A percentile compares a stretch with the other conserved stretches of the same genome.
Evolutionary conservation across 1,140 invertebrate genomes (phyloP).

Genomic region (Drosophila sp.): DNA sequence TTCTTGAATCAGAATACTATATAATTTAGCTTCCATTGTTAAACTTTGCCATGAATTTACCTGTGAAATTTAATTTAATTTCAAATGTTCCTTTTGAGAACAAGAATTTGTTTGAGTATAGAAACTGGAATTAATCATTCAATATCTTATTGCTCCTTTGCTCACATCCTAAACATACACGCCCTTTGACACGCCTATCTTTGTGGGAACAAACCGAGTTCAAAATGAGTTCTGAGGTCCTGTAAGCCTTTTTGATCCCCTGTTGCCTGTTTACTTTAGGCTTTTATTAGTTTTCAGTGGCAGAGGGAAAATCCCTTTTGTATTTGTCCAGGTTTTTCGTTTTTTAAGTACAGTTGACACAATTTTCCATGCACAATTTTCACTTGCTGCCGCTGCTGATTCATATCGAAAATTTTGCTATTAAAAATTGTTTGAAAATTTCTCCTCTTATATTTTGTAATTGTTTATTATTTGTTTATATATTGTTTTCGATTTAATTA

Average conservation of each 20-base stretch:
- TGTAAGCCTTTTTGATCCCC: background rate
- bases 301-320: background rate
- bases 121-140: too few relatives aligned
- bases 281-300: constrained; percentile 2
- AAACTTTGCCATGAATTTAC: too few relatives aligned
- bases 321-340: background rate
- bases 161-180: background rate
- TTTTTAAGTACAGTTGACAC: constrained; percentile 6
- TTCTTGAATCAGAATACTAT: too few relatives aligned
- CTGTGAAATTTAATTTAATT: too few relatives aligned
- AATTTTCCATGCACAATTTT: background rate
- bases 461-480: constrained; percentile 11
- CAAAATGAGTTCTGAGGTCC: background rate
- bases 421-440: background rate
- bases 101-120: too few relatives aligned
- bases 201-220: background rate
- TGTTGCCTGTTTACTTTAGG: background rate
- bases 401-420: background rate
- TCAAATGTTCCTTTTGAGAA: too few relatives aligned
- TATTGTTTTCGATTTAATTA: constrained; percentile 18
- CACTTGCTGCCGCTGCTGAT: background rate
- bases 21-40: too few relatives aligned
- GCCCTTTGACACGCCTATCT: background rate
- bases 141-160: background rate
- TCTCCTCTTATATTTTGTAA: constrained; percentile 4